A percentile compares a stretch with the other conserved stretches of the same genome.
phyloP scores from a whole-genome alignment of 2,797 vertebrate genomes.

The Intellagama lesueurii region DNA sequence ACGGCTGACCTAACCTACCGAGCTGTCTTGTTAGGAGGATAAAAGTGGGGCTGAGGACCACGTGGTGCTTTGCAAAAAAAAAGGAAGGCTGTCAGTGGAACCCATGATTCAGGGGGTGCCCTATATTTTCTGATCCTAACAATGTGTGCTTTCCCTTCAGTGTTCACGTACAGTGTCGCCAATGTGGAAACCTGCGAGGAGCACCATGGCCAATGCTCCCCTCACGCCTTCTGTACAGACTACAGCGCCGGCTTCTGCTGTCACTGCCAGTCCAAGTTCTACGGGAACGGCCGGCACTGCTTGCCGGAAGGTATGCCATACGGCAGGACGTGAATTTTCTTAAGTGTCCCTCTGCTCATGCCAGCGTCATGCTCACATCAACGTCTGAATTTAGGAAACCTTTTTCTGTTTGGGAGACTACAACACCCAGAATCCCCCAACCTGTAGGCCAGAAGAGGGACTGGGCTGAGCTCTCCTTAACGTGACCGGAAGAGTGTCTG shows the following conservation, averaged over 20 bases:
- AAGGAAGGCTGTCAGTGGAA: no score
- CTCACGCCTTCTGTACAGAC: constrained; percentile 88
- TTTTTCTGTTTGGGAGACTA: no score
- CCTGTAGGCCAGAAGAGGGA: no score
- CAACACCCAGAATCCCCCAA: no score
- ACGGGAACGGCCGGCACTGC: constrained; percentile 91
- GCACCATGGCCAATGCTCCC: constrained; percentile 87
- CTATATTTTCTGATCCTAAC: not conserved
- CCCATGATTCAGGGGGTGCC: no score
- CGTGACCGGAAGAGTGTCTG: not conserved
- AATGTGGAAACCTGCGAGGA: constrained; percentile 80
- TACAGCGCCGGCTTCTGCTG: constrained; percentile 91
- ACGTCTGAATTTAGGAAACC: not conserved
- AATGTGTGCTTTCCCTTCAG: constrained; percentile 65
- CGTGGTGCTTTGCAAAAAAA: no score
- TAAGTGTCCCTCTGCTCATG: not conserved
- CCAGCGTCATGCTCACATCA: no score
- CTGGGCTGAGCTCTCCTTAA: not conserved
- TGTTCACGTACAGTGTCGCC: constrained; percentile 77
- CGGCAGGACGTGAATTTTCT: fast-evolving
- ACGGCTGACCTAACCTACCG: no score
- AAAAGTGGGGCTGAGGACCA: no score
- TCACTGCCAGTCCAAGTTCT: constrained; percentile 88
- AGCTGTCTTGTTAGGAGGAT: no score
- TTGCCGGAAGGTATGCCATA: constrained; percentile 85